These are phyloP conservation scores for Stramonita haemastoma DNA, from an alignment of 2,888 invertebrate genomes.

Conservation along the genomic window DNA sequence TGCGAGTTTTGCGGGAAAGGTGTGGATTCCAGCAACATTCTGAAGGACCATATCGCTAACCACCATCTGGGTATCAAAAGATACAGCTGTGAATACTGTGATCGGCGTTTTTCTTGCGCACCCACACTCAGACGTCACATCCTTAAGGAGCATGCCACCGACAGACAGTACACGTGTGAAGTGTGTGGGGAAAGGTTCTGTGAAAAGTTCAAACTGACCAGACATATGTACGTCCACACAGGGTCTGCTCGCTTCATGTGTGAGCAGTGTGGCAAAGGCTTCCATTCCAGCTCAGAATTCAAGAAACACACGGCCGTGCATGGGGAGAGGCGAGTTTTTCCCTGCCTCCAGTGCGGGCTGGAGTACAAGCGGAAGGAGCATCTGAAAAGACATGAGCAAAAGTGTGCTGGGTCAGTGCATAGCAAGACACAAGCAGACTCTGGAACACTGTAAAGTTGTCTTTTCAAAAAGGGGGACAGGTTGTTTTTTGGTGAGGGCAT, in stretches of 20 bases:
- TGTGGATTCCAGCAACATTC: slow-evolving; percentile 14
- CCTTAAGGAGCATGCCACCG: slow-evolving; percentile 38
- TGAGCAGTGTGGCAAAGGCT: slow-evolving; percentile 37
- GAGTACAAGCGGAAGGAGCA: slow-evolving; percentile 32
- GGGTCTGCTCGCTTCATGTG: slow-evolving; percentile 28
- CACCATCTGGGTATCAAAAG: slow-evolving; percentile 25
- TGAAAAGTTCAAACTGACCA: slow-evolving; percentile 23
- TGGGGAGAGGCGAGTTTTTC: neutral
- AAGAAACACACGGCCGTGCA: slow-evolving; percentile 25
- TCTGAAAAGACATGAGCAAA: slow-evolving; percentile 22
- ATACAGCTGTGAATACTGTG: slow-evolving; percentile 34
- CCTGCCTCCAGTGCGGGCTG: slow-evolving; percentile 21
- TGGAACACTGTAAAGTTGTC: neutral
- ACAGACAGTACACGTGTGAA: slow-evolving; percentile 37
- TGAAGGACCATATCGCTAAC: slow-evolving; percentile 37
- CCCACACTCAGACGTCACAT: slow-evolving; percentile 36
- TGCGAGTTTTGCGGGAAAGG: slow-evolving; percentile 38
- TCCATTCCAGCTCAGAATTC: slow-evolving; percentile 29
- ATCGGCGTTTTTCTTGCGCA: slow-evolving; percentile 33
- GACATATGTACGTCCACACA: slow-evolving; percentile 30
- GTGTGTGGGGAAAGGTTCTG: slow-evolving; percentile 34
- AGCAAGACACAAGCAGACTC: neutral
- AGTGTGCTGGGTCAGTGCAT: neutral
- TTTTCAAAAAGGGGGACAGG: too few species aligned
- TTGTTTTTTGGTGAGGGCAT: too few species aligned